Evolutionary conservation across 2,797 vertebrate species (phyloP).

Genomic region (Hippopotamyrus pictus): DNA sequence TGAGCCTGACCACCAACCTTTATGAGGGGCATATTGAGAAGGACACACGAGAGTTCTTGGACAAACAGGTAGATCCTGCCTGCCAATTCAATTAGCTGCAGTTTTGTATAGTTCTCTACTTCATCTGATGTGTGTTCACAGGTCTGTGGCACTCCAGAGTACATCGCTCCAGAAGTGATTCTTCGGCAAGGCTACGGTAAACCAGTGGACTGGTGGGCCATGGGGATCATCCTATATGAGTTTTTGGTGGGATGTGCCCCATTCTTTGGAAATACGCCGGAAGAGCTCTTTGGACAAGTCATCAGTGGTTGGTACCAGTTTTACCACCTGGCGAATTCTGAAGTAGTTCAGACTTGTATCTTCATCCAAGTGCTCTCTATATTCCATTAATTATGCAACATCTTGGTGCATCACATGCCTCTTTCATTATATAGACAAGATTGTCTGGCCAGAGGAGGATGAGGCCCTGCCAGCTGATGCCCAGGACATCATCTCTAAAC

Average conservation of each 20-base stretch:
- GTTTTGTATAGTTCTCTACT: background rate
- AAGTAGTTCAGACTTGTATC: background rate
- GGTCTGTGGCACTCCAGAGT: slow-evolving; percentile 91
- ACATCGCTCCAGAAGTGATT: slow-evolving; percentile 91
- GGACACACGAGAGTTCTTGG: slow-evolving; percentile 85
- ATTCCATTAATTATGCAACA: background rate
- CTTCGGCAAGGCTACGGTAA: slow-evolving; percentile 88
- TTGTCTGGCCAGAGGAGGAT: slow-evolving; percentile 89
- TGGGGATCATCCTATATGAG: slow-evolving; percentile 90
- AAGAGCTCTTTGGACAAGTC: slow-evolving; percentile 90
- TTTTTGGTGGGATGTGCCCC: slow-evolving; percentile 91
- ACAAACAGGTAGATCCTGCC: slow-evolving; percentile 70
- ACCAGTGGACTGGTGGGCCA: slow-evolving; percentile 93
- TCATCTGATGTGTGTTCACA: slow-evolving; percentile 38
- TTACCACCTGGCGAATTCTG: background rate
- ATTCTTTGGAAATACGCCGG: slow-evolving; percentile 90
- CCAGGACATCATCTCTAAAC: slow-evolving; percentile 85
- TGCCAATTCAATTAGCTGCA: background rate
- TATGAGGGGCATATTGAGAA: slow-evolving; percentile 93
- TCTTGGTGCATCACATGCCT: background rate
- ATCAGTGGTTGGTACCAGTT: slow-evolving; percentile 71
- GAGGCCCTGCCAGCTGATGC: slow-evolving; percentile 84
- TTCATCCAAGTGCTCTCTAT: background rate
- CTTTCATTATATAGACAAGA: slow-evolving; percentile 70
- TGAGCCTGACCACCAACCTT: slow-evolving; percentile 93